A percentile compares a stretch with the other conserved stretches of the same genome.
phyloP scores from a whole-genome alignment of 2,888 invertebrate genomes.

The Parapristionchus giblindavisi region DNA sequence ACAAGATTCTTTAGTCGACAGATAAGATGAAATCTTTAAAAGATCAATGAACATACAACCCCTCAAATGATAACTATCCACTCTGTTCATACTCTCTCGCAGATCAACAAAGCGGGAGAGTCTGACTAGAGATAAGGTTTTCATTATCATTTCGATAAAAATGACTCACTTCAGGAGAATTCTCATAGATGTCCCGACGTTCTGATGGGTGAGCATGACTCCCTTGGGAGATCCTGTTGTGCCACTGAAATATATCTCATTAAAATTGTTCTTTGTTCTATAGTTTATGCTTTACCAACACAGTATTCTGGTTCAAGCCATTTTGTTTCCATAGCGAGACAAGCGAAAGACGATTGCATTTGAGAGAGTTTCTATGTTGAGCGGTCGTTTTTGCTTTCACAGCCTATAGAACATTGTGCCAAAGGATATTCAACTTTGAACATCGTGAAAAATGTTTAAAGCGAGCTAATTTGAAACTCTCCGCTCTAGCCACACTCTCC shows the following conservation, averaged over 20 bases:
- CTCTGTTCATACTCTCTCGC: neutral
- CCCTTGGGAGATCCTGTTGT: conserved; percentile 67
- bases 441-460: neutral
- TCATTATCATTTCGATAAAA: neutral
- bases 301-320: too few relatives aligned
- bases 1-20: too few relatives aligned
- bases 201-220: conserved; percentile 63
- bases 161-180: conserved; percentile 49
- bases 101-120: too few relatives aligned
- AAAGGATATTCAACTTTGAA: neutral
- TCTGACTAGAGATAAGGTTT: neutral
- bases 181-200: conserved; percentile 58
- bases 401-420: too few relatives aligned
- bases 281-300: neutral
- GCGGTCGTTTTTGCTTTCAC: too few relatives aligned
- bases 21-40: too few relatives aligned
- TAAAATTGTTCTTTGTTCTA: too few relatives aligned
- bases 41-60: too few relatives aligned
- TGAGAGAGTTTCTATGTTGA: too few relatives aligned
- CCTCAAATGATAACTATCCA: neutral
- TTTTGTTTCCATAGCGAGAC: too few relatives aligned
- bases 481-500: too few relatives aligned
- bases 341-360: too few relatives aligned
- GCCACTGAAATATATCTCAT: conserved; percentile 51
- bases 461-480: neutral